Evolutionary conservation across 2,113 vertebrate species (phyloP).

Genomic region (Hippocampus zosterae): DNA sequence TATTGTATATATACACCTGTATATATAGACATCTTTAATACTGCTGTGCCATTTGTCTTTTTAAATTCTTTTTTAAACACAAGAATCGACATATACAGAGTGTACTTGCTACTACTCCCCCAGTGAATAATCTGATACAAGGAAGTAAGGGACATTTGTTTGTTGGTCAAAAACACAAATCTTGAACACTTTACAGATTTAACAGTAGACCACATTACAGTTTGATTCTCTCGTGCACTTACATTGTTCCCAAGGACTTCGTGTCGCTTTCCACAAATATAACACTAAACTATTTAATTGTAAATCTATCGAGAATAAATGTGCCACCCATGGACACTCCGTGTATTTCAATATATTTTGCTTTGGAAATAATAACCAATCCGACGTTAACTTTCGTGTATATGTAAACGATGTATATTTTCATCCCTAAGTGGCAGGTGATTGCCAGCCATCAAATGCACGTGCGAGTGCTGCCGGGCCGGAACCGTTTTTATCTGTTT

Average conservation of each 20-base stretch:
- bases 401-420: neutral
- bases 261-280: neutral
- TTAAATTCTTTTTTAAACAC: too few relatives aligned
- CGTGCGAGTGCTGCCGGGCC: conserved; percentile 35
- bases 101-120: too few relatives aligned
- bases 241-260: conserved; percentile 26
- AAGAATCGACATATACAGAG: too few relatives aligned
- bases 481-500: conserved; percentile 35
- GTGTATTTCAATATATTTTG: neutral
- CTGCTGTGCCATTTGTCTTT: too few relatives aligned
- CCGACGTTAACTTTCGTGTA: neutral
- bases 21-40: too few relatives aligned
- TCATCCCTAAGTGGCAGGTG: neutral
- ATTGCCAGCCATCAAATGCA: conserved; percentile 27
- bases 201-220: too few relatives aligned
- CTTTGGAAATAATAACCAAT: neutral
- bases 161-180: too few relatives aligned
- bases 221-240: conserved; percentile 24
- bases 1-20: too few relatives aligned
- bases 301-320: neutral
- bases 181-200: too few relatives aligned
- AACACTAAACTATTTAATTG: neutral
- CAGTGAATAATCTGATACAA: too few relatives aligned
- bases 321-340: neutral
- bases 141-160: too few relatives aligned